Base-by-base conservation (phyloP, 2,797 vertebrate genomes). In the Sebastes hubbsi region DNA sequence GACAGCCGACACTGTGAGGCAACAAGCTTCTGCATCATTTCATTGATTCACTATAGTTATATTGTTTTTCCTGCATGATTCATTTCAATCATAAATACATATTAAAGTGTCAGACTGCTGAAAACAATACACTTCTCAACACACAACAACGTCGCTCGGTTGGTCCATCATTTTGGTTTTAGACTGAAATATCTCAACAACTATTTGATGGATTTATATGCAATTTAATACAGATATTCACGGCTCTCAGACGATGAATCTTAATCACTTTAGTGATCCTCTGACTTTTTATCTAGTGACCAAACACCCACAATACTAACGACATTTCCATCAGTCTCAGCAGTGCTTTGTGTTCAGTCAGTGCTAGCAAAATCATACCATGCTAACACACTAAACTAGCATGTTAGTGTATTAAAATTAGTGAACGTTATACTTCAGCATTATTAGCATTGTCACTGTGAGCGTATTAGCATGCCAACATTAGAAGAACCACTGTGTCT, bases 1-100 rank as follows among this genome's bases (percentile, higher is more conserved):
- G 73, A 72, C 69, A 82, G 59, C 38, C 32, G 18, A 77, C 64
- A 27, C 67, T 71, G 61, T 25, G 56, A 74, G 60, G 36, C 58
- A 54, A 64, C 29, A 60, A 49, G 52, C 22, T 2, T 55, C 7
- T 69, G 36, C 4, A 36, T 55, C 6, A 18, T 7, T 52, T 54
- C 63, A 8, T 12, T 71, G 5, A 66, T 49, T 58, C 16, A 56
- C 49, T 11, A 16, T 34, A 32, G n/a, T 52, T 49, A 4, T 6
- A 27, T 7, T 38, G 70, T 11, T 8, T 49, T 18, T 11, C 12
- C 62, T 27, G 16, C 34, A 58, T 22, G n/a, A 9, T 29, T 66
- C 1, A 63, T 20, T 65, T 32, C 10, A 72, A 62, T 34, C 22
- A 64, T 5, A 8, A 34, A 9, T 8, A 69, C 29, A 20, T 7